phyloP scores from a whole-genome alignment of 1,140 invertebrate species.

The Drosophila bocqueti region DNA sequence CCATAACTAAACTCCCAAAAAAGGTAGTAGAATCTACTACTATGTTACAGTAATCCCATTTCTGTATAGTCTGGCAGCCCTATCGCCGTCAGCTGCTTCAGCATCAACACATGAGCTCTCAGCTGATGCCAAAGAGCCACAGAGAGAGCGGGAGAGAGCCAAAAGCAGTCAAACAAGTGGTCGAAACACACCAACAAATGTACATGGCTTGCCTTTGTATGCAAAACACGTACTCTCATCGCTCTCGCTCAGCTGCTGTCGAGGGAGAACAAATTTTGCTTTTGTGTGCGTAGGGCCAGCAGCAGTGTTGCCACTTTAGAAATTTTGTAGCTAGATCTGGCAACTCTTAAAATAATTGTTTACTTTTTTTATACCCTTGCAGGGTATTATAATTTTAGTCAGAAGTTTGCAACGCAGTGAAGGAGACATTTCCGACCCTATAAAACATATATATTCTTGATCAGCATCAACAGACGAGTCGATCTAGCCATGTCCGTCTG shows the following conservation, averaged over 20 bases:
- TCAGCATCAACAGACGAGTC: too few relatives aligned
- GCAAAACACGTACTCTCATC: conserved; percentile 58
- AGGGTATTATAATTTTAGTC: too few relatives aligned
- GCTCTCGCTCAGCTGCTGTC: conserved; percentile 18
- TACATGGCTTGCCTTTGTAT: conserved; percentile 55
- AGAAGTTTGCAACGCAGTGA: too few relatives aligned
- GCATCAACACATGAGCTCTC: conserved; percentile 47
- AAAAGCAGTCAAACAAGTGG: conserved; percentile 75
- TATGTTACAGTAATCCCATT: neutral
- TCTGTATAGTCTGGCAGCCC: conserved; percentile 56
- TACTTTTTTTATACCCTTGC: neutral
- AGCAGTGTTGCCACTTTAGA: conserved; percentile 2
- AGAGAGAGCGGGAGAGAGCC: conserved; percentile 12
- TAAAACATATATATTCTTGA: too few relatives aligned
- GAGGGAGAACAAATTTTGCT: conserved; percentile 1
- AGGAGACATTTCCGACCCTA: too few relatives aligned
- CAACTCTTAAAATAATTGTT: neutral
- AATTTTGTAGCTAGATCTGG: neutral
- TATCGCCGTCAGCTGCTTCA: conserved; percentile 59
- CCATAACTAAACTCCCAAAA: neutral
- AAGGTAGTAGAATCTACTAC: conserved; percentile 43
- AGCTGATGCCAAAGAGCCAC: conserved; percentile 56
- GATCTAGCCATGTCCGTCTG: too few relatives aligned
- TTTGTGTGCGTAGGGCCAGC: neutral
- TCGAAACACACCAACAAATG: conserved; percentile 36